phyloP scores from a whole-genome alignment of 1,140 invertebrate species.

The Lanistes nyassanus region DNA sequence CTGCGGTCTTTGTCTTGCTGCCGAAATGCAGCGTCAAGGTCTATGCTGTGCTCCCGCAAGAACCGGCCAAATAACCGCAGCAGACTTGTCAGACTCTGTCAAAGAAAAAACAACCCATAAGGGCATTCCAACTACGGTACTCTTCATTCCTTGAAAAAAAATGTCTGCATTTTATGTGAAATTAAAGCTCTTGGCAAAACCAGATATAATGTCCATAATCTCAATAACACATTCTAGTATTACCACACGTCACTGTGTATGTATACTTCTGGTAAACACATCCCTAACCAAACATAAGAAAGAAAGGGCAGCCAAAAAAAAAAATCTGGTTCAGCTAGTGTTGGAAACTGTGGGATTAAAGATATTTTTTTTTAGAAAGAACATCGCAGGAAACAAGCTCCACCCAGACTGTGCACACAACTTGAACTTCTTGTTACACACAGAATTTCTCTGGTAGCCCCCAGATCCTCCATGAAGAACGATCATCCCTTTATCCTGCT shows the following conservation, averaged over 20 bases:
- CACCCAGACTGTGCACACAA: not conserved
- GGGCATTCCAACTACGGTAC: not conserved
- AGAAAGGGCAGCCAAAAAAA: not conserved
- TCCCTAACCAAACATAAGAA: not conserved
- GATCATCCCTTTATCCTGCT: slow-evolving; percentile 43
- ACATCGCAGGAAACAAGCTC: not conserved
- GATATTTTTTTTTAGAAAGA: not conserved
- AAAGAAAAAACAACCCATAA: not conserved
- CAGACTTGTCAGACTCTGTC: slow-evolving; percentile 45
- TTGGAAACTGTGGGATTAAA: not conserved
- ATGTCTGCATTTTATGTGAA: not conserved
- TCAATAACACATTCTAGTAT: not conserved
- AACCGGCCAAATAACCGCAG: slow-evolving; percentile 51
- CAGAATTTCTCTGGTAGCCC: slow-evolving; percentile 44
- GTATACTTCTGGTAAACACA: not conserved
- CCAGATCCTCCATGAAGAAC: slow-evolving; percentile 53
- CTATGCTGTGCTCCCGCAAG: slow-evolving; percentile 38
- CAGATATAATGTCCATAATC: not conserved
- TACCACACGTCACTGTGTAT: not conserved
- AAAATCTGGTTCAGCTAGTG: not conserved
- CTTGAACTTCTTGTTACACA: slow-evolving; percentile 20
- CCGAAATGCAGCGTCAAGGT: slow-evolving; percentile 45
- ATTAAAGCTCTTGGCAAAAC: not conserved
- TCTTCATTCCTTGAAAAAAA: not conserved
- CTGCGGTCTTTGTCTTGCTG: slow-evolving; percentile 54